Percentiles rank a stretch among this genome's conserved stretches.
Evolutionary conservation across 2,888 invertebrate genomes (phyloP).

Genomic region (Mechanitis messenoides): DNA sequence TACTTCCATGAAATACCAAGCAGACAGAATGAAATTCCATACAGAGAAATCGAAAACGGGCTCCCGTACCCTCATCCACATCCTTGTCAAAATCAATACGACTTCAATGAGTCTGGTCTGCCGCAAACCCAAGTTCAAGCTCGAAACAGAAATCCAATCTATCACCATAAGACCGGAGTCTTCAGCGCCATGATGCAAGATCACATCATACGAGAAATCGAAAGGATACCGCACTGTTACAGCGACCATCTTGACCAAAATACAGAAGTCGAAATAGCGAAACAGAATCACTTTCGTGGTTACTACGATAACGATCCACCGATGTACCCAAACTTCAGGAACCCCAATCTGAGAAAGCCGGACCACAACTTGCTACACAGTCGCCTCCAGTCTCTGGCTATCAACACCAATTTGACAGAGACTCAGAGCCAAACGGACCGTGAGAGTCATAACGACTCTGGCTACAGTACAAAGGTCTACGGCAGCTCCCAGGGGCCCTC

Average conservation of each 20-base stretch:
- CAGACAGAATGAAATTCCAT: constrained; percentile 60
- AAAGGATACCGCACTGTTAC: constrained; percentile 70
- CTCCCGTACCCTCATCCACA: constrained; percentile 47
- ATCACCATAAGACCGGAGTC: constrained; percentile 64
- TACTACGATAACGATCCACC: constrained; percentile 62
- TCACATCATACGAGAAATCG: constrained; percentile 70
- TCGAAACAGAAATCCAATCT: constrained; percentile 63
- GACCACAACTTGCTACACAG: constrained; percentile 68
- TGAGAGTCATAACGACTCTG: constrained; percentile 88
- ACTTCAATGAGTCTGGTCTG: constrained; percentile 55
- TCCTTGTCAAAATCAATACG: constrained; percentile 45
- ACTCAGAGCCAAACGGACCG: constrained; percentile 74
- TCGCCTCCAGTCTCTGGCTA: constrained; percentile 66
- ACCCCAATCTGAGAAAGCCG: constrained; percentile 50
- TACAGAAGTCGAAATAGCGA: constrained; percentile 69
- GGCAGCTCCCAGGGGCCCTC: constrained; percentile 87
- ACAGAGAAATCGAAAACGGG: constrained; percentile 49
- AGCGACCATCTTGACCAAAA: constrained; percentile 67
- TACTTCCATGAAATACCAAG: constrained; percentile 78
- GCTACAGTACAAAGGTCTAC: constrained; percentile 89
- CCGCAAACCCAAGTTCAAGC: constrained; percentile 52
- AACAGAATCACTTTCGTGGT: constrained; percentile 62
- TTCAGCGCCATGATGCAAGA: constrained; percentile 75
- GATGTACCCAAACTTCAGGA: constrained; percentile 47
- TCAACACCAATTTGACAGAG: constrained; percentile 69